Base-by-base conservation (phyloP, 2,888 invertebrate species). In the Lithophane semibrunnea region DNA sequence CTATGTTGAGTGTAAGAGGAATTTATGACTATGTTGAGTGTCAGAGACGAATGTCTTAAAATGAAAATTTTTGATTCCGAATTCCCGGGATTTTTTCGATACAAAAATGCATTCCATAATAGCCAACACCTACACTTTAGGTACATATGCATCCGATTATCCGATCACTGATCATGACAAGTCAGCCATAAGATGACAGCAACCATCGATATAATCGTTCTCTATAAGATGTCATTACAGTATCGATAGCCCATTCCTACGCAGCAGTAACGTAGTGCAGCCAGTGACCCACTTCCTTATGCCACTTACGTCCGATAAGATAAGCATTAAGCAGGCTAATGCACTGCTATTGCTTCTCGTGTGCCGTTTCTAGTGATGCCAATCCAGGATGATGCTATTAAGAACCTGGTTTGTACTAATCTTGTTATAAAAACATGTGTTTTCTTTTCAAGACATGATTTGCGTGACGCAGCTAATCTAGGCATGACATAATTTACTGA, bases 241-340 rank as follows among this genome's bases (percentile, higher is more conserved):
- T 77, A 79, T 86, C 73, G 78, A 81, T 60, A 79, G 72, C 70
- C 64, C 56, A 76, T 69, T 77, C 37, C 52, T 29, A 52, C 66
- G 61, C 42, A 81, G 29, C 85, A 75, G 58, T 79, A 73, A 66
- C 54, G 49, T 75, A 60, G 21, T 64, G 24, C 52, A 76, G 73
- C 24, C 42, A 74, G 69, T 79, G 80, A 85, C 82, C 88, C 67
- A 88, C 68, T 84, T 86, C 68, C 64, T 70, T 61, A 44, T 68
- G 29, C 73, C 61, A 69, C 79, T 88, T 83, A 90, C 85, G 84
- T 82, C n/a, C 37, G 82, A 82, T 86, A 82, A 84, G 84, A 86
- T 86, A 78, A 80, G 44, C 44, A 65, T 7, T 80, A 84, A 78
- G 70, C 83, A 54, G 54, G 47, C 68, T 88, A 82, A 84, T 76